Conservation (phyloP, 2,888 invertebrate species). For the Helicoverpa assulta region DNA sequence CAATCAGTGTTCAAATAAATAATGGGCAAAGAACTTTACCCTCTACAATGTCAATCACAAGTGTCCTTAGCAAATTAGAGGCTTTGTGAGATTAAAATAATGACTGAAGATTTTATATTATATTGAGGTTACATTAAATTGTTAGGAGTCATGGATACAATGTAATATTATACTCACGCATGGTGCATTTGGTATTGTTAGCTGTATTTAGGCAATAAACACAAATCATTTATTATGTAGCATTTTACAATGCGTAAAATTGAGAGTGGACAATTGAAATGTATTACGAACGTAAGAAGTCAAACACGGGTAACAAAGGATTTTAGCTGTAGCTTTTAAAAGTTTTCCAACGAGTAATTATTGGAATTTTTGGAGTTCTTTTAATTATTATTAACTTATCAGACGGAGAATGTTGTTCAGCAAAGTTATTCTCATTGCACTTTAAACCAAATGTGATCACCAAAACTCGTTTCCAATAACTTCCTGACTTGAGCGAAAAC, state of each 20-base stretch:
- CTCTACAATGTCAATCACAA: neutral
- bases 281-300: too few relatives aligned
- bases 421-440: neutral
- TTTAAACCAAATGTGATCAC: conserved; percentile 8
- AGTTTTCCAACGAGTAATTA: neutral
- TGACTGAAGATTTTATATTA: neutral
- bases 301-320: too few relatives aligned
- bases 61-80: neutral
- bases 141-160: neutral
- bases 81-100: neutral
- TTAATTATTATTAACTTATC: neutral
- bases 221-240: too few relatives aligned
- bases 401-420: neutral
- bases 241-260: too few relatives aligned
- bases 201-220: too few relatives aligned
- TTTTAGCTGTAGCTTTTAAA: too few relatives aligned
- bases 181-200: neutral
- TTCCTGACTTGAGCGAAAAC: conserved; percentile 28
- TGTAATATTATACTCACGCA: neutral
- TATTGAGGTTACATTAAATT: neutral
- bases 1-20: neutral
- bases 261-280: too few relatives aligned
- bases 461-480: conserved; percentile 16
- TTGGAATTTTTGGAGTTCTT: neutral
- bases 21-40: neutral